Evolutionary conservation across 2,888 invertebrate species (phyloP).

Genomic region (Amphipyra berbera): DNA sequence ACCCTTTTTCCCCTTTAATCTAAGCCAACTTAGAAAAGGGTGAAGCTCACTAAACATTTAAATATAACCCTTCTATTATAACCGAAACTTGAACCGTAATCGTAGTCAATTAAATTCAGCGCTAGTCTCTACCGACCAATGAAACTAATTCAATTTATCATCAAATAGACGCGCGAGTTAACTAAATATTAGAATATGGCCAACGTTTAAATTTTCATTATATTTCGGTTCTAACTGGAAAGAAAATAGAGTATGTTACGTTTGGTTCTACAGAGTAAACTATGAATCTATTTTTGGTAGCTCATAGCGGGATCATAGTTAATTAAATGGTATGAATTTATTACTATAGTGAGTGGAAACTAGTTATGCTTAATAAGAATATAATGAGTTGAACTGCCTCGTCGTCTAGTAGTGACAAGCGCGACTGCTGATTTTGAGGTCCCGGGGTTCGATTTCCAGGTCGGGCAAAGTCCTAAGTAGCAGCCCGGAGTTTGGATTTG

Average conservation of each 20-base stretch:
- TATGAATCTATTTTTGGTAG: neutral
- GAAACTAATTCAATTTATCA: slow-evolving; percentile 3
- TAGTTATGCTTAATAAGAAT: neutral
- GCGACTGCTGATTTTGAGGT: too few relatives aligned
- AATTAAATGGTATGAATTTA: neutral
- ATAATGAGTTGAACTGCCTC: too few relatives aligned
- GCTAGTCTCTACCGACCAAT: neutral
- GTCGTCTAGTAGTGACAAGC: too few relatives aligned
- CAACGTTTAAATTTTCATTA: neutral
- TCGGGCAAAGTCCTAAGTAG: too few relatives aligned
- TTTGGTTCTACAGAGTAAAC: neutral
- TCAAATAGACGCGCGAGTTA: slow-evolving; percentile 2
- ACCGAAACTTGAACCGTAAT: neutral
- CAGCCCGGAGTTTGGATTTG: too few relatives aligned
- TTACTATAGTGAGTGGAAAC: neutral
- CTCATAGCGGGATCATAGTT: neutral
- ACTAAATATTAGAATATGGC: slow-evolving; percentile 1
- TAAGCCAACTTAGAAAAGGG: too few relatives aligned
- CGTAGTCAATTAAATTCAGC: slow-evolving; percentile 3
- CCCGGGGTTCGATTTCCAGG: too few relatives aligned
- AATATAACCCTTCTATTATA: neutral
- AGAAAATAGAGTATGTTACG: neutral
- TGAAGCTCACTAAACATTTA: neutral
- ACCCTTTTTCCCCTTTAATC: too few relatives aligned
- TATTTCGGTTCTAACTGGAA: neutral